These are phyloP conservation scores for Cephus rjabovi DNA, from an alignment of 2,888 invertebrate species.

Conservation along the genomic window DNA sequence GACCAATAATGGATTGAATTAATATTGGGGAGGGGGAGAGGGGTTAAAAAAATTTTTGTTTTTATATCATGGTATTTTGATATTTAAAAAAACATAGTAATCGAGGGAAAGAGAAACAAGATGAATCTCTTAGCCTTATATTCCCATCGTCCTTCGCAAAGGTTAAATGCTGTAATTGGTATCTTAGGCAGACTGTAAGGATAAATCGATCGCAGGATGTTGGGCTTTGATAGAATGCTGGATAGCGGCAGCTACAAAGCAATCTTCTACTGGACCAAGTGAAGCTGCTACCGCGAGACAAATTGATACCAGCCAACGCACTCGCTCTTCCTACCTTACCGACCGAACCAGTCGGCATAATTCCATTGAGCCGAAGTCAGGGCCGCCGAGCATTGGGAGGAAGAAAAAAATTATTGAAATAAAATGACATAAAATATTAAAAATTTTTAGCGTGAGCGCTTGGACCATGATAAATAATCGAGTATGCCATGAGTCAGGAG, in stretches of 20 bases:
- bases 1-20: not conserved
- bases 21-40: too few species aligned
- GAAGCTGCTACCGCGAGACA: conserved; percentile 57
- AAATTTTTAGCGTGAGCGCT: not conserved
- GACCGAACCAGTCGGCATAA: not conserved
- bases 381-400: not conserved
- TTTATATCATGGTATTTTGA: not conserved
- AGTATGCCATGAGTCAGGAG: not conserved
- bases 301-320: conserved; percentile 63
- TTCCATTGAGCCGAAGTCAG: not conserved
- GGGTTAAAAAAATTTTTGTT: not conserved
- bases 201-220: conserved; percentile 49
- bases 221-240: conserved; percentile 59
- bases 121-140: not conserved
- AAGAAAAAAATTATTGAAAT: not conserved
- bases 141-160: not conserved
- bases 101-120: not conserved
- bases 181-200: conserved; percentile 45
- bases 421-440: not conserved
- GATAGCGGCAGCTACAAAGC: conserved; percentile 63
- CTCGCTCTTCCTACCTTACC: conserved; percentile 32
- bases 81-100: conserved; percentile 15
- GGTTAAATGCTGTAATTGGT: conserved; percentile 45
- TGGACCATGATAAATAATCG: not conserved
- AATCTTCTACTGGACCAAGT: conserved; percentile 53